These are phyloP conservation scores for Protonibea diacanthus DNA, from an alignment of 2,797 vertebrate genomes.

Conservation along the genomic window DNA sequence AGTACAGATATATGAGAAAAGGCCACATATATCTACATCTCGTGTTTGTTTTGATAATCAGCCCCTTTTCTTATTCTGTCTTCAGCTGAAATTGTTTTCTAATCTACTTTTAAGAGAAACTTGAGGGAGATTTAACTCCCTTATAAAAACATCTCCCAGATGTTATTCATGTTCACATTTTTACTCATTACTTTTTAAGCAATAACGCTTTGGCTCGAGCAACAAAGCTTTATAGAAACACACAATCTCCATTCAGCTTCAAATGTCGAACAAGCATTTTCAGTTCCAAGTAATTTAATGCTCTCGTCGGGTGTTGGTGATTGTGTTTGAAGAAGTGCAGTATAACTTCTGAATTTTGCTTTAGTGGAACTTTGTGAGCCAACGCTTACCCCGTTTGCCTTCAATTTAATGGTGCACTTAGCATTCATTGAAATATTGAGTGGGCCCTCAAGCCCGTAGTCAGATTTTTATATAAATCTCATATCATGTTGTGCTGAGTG, in stretches of 20 bases:
- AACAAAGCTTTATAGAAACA: neutral
- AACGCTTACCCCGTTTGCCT: slow-evolving; percentile 31
- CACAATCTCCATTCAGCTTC: neutral
- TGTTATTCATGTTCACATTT: slow-evolving; percentile 11
- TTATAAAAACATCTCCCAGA: neutral
- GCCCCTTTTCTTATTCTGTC: neutral
- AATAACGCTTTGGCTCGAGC: slow-evolving; percentile 3
- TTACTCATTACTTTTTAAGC: slow-evolving; percentile 8
- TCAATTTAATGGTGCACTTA: slow-evolving; percentile 66
- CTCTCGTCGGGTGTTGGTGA: slow-evolving; percentile 7
- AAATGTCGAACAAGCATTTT: slow-evolving; percentile 24
- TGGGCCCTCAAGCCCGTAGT: slow-evolving; percentile 17
- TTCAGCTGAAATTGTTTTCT: neutral
- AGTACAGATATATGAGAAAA: neutral
- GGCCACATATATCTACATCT: neutral
- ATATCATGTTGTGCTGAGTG: slow-evolving; percentile 13
- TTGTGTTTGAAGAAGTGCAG: slow-evolving; percentile 23
- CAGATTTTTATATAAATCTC: slow-evolving; percentile 48
- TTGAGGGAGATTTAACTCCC: neutral
- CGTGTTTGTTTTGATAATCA: neutral
- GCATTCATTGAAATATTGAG: slow-evolving; percentile 54
- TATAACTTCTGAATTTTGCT: slow-evolving; percentile 42
- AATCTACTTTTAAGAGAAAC: neutral
- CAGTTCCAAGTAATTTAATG: slow-evolving; percentile 30
- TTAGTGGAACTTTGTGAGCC: slow-evolving; percentile 37